Base-by-base conservation (phyloP, 2,888 invertebrate species). In the Hecatera dysodea region DNA sequence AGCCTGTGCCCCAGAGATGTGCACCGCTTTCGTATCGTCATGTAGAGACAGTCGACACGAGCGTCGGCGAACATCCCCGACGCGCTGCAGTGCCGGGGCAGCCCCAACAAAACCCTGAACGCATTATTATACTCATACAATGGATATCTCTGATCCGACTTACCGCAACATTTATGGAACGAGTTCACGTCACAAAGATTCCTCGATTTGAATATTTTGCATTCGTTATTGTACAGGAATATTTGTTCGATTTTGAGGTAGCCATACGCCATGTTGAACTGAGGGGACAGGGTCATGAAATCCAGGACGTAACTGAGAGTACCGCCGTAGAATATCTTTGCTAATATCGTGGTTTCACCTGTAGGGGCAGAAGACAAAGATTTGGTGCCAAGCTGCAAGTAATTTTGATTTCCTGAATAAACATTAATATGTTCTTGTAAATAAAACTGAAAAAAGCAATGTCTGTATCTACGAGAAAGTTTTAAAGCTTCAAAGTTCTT, bases 81-180 rank as follows among this genome's bases (percentile, higher is more conserved):
- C n/a, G n/a, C n/a, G n/a, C n/a, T n/a, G n/a, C n/a, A n/a, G n/a
- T n/a, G n/a, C n/a, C n/a, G n/a, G n/a, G n/a, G n/a, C n/a, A n/a
- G n/a, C n/a, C n/a, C n/a, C n/a, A n/a, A n/a, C n/a, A n/a, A n/a
- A n/a, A n/a, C n/a, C n/a, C n/a, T n/a, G n/a, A n/a, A n/a, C n/a
- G n/a, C n/a, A n/a, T n/a, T n/a, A n/a, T n/a, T n/a, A n/a, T n/a
- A n/a, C n/a, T 50, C 1, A 39, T 48, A n/a, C 9, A 50, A 17
- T 72, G 1, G n/a, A 42, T 33, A 19, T n/a, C 29, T 56, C 15
- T 33, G 36, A 4, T 48, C 8, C 27, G 4, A 75, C 93, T 91
- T 80, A 95, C 95, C 69, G 67, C 95, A 95, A 72, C 95, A 95
- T 83, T 93, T 95, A 80, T 95, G 94, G 11, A 94, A 81, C 11